Evolutionary conservation across 2,888 invertebrate species (phyloP).

Genomic region (Epinotia ramella): DNA sequence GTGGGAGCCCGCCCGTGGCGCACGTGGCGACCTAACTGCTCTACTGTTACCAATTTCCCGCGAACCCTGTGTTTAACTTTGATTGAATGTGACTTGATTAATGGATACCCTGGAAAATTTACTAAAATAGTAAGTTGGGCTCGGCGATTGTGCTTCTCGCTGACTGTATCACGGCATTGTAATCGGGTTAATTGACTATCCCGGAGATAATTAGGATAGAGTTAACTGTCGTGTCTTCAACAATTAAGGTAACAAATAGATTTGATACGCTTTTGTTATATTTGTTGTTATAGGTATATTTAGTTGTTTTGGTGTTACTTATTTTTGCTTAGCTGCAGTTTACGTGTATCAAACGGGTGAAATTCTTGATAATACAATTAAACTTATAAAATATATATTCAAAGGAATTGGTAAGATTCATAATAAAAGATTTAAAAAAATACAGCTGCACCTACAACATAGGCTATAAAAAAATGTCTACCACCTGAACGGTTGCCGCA

Average conservation of each 20-base stretch:
- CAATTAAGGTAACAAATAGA: conserved; percentile 29
- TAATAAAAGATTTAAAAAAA: background rate
- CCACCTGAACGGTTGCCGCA: background rate
- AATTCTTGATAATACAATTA: background rate
- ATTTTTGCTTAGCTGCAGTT: background rate
- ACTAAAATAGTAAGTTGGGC: conserved; percentile 36
- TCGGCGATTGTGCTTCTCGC: conserved; percentile 30
- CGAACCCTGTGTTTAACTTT: conserved; percentile 57
- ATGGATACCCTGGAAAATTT: conserved; percentile 36
- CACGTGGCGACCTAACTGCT: conserved; percentile 69
- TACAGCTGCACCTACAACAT: background rate
- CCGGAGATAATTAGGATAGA: conserved; percentile 29
- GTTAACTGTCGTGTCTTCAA: conserved; percentile 17
- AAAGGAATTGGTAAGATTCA: background rate
- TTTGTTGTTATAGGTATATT: background rate
- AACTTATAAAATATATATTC: too few species aligned
- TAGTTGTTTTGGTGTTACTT: background rate
- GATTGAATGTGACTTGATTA: conserved; percentile 44
- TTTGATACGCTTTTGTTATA: conserved; percentile 3
- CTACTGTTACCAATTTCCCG: conserved; percentile 57
- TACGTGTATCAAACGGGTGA: background rate
- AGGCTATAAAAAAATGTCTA: background rate
- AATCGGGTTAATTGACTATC: conserved; percentile 30
- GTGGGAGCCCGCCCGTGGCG: conserved; percentile 55
- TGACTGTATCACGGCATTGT: conserved; percentile 33